Conservation (phyloP, 2,797 vertebrate genomes). For the Phalanger gymnotis region DNA sequence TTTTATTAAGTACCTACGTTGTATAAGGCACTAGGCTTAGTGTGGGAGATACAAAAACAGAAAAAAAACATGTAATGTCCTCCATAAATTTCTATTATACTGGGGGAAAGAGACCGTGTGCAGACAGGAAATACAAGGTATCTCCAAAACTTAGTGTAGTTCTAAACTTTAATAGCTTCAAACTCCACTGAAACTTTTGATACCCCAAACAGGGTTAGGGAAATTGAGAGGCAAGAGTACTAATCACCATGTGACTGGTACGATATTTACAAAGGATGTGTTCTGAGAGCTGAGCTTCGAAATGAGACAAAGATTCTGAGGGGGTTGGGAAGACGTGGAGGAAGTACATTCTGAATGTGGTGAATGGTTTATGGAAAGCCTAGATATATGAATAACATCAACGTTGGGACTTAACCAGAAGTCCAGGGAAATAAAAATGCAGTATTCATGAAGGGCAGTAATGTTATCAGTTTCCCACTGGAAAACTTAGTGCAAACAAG, state of each 20-base stretch:
- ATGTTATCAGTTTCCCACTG: background rate
- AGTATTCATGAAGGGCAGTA: background rate
- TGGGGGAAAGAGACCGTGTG: background rate
- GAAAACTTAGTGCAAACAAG: background rate
- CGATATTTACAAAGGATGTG: background rate
- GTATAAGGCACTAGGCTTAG: background rate
- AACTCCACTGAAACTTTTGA: background rate
- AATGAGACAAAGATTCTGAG: background rate
- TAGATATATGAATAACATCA: background rate
- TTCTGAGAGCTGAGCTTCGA: background rate
- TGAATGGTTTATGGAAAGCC: background rate
- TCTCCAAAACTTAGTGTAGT: background rate
- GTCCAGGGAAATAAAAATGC: background rate
- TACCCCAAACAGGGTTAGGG: background rate
- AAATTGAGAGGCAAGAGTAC: background rate
- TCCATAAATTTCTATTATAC: background rate
- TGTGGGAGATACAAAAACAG: background rate
- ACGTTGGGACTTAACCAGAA: background rate
- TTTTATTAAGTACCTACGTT: background rate
- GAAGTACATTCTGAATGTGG: background rate
- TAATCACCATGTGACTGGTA: background rate
- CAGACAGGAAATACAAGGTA: background rate
- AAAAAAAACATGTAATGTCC: background rate
- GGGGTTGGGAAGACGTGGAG: background rate
- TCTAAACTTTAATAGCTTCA: background rate